Percentiles rank a stretch among this genome's conserved stretches.
These are phyloP conservation scores for Lamellibrachia luymesi DNA, from an alignment of 1,140 invertebrate genomes.

Conservation along the genomic window DNA sequence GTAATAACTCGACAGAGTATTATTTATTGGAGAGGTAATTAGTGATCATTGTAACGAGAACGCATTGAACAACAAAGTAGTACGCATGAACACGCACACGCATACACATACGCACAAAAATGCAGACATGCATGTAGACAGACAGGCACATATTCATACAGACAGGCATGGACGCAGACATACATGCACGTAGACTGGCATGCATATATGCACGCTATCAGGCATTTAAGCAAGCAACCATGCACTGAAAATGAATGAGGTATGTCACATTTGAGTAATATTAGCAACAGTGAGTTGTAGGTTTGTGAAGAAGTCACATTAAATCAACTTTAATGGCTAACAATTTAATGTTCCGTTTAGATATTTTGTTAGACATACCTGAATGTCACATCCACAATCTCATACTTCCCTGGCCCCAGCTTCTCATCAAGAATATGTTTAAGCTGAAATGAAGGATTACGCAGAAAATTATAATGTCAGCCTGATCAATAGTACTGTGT, in stretches of 20 bases:
- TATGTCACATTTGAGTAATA: neutral
- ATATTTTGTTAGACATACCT: neutral
- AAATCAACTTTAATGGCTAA: neutral
- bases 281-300: neutral
- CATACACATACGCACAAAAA: neutral
- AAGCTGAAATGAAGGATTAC: neutral
- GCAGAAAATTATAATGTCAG: neutral
- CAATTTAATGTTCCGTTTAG: neutral
- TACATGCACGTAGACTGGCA: neutral
- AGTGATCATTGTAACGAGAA: neutral
- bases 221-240: neutral
- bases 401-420: neutral
- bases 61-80: neutral
- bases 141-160: neutral
- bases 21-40: neutral
- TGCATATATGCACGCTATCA: neutral
- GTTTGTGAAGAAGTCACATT: neutral
- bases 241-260: too few relatives aligned
- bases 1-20: neutral
- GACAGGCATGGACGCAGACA: neutral
- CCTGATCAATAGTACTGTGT: neutral
- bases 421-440: neutral
- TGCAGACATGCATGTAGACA: neutral
- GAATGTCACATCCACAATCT: neutral
- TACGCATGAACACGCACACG: too few relatives aligned